phyloP scores from a whole-genome alignment of 2,113 vertebrate species.

The Cacatua alba region DNA sequence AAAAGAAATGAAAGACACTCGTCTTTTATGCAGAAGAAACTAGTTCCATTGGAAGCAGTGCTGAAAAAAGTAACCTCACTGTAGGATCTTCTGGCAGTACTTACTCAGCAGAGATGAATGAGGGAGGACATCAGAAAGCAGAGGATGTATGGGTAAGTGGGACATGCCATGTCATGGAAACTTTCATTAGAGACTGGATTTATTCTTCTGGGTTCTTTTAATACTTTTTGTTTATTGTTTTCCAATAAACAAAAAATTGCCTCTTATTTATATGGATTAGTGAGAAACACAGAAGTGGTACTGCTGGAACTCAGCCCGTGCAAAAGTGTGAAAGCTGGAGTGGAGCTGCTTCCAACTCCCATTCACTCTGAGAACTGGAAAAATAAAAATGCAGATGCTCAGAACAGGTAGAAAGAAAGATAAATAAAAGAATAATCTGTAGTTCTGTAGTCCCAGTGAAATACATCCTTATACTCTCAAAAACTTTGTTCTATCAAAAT shows the following conservation, averaged over 20 bases:
- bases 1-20: not conserved
- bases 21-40: not conserved
- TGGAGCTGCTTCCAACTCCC: not conserved
- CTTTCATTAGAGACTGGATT: not conserved
- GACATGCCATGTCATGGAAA: not conserved
- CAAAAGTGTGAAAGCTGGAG: not conserved
- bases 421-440: not conserved
- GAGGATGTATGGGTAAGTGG: not conserved
- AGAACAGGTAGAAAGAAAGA: not conserved
- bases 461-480: not conserved
- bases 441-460: not conserved
- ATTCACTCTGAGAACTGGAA: not conserved
- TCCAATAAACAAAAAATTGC: not conserved
- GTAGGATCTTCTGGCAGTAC: not conserved
- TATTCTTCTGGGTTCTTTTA: not conserved
- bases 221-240: not conserved
- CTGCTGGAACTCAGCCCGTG: not conserved
- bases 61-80: not conserved
- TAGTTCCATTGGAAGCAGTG: not conserved
- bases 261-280: not conserved
- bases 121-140: not conserved
- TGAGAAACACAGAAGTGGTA: not conserved
- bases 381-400: not conserved
- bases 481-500: conserved; percentile 9
- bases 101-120: not conserved